A percentile compares a stretch with the other conserved stretches of the same genome.
Conservation (phyloP, 1,140 invertebrate genomes). For the Brachionus rubens region DNA sequence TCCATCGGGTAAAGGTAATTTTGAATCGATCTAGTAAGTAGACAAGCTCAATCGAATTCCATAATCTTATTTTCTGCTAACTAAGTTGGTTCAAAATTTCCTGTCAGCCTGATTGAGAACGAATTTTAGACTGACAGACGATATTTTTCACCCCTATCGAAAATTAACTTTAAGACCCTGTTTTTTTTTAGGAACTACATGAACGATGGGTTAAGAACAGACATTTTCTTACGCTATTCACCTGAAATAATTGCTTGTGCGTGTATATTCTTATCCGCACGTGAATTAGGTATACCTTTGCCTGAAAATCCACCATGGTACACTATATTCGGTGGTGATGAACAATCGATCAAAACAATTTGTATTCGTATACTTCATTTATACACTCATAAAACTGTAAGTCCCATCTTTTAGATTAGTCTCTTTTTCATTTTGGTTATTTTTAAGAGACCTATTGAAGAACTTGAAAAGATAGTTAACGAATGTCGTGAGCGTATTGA, state of each 20-base stretch:
- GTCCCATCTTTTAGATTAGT: background rate
- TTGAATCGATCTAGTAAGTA: too few relatives aligned
- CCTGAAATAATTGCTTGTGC: slow-evolving; percentile 97
- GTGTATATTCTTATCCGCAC: slow-evolving; percentile 89
- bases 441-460: slow-evolving; percentile 7
- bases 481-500: background rate
- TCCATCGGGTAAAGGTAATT: too few relatives aligned
- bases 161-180: background rate
- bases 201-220: slow-evolving; percentile 94
- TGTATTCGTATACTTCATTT: slow-evolving; percentile 21
- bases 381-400: slow-evolving; percentile 37
- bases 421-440: background rate
- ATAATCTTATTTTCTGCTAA: too few relatives aligned
- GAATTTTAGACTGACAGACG: too few relatives aligned
- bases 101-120: too few relatives aligned
- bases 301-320: slow-evolving; percentile 86
- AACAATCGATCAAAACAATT: slow-evolving; percentile 6
- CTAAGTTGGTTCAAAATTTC: too few relatives aligned
- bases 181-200: slow-evolving; percentile 79
- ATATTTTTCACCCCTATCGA: background rate
- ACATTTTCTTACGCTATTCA: slow-evolving; percentile 90
- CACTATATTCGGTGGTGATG: slow-evolving; percentile 72
- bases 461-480: slow-evolving; percentile 6
- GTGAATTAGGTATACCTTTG: slow-evolving; percentile 74
- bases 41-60: too few relatives aligned